Conservation (phyloP, 2,797 vertebrate species). For the Enteromius unitaeniatus region DNA sequence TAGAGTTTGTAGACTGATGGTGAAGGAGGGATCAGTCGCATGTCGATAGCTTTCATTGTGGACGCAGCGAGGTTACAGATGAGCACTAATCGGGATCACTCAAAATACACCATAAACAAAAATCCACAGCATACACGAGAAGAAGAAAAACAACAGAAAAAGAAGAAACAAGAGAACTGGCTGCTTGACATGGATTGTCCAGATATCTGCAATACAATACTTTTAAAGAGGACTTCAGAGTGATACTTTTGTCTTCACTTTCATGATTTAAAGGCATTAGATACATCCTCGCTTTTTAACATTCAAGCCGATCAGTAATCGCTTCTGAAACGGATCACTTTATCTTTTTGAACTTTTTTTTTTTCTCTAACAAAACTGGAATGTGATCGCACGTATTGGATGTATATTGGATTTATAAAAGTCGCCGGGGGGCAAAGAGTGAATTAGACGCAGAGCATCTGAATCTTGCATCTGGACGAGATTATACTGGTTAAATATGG, state of each 20-base stretch:
- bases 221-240: conserved; percentile 63
- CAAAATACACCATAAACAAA: conserved; percentile 75
- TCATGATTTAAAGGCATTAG: conserved; percentile 23
- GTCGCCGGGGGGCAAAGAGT: conserved; percentile 17
- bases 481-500: conserved; percentile 75
- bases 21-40: conserved; percentile 62
- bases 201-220: conserved; percentile 56
- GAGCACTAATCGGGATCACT: conserved; percentile 71
- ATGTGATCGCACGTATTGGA: conserved; percentile 53
- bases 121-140: conserved; percentile 65
- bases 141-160: conserved; percentile 56
- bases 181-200: conserved; percentile 75
- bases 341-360: conserved; percentile 57
- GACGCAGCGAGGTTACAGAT: conserved; percentile 61
- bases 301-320: neutral
- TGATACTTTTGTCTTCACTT: conserved; percentile 60
- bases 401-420: conserved; percentile 46
- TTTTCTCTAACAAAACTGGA: conserved; percentile 20
- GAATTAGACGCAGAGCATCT: conserved; percentile 23
- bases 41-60: conserved; percentile 69
- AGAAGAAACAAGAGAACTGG: conserved; percentile 26
- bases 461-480: conserved; percentile 33
- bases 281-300: conserved; percentile 24
- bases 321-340: conserved; percentile 58
- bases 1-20: neutral